Conservation (phyloP, 2,113 vertebrate species). For the Calonectris borealis region DNA sequence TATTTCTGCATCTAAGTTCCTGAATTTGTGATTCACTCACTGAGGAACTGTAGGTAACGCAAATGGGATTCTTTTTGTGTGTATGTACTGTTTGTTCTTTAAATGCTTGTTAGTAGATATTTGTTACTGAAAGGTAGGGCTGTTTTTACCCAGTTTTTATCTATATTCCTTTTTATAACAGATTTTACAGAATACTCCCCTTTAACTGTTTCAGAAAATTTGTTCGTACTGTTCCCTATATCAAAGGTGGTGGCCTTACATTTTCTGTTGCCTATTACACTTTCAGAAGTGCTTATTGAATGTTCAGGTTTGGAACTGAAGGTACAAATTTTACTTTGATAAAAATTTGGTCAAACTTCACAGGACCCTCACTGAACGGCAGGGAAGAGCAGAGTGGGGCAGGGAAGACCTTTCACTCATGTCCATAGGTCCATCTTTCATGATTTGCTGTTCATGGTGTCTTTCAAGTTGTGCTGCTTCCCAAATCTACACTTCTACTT, state of each 20-base stretch:
- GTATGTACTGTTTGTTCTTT: neutral
- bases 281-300: neutral
- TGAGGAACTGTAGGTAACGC: neutral
- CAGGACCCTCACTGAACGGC: rapidly evolving
- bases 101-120: neutral
- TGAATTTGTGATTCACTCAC: neutral
- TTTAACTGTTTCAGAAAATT: neutral
- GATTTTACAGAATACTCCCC: neutral
- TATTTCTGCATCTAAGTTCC: neutral
- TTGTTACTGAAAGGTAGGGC: neutral
- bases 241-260: neutral
- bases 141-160: neutral
- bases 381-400: neutral
- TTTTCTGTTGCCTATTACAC: neutral
- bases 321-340: neutral
- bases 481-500: neutral
- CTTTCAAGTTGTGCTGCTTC: neutral
- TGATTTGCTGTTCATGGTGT: neutral
- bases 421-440: neutral
- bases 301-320: neutral
- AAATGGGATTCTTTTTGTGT: neutral
- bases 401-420: neutral
- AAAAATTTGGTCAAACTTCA: neutral
- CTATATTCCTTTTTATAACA: neutral
- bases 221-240: neutral